Evolutionary conservation across 2,888 invertebrate species (phyloP).

Genomic region (Leucophenga maculata): DNA sequence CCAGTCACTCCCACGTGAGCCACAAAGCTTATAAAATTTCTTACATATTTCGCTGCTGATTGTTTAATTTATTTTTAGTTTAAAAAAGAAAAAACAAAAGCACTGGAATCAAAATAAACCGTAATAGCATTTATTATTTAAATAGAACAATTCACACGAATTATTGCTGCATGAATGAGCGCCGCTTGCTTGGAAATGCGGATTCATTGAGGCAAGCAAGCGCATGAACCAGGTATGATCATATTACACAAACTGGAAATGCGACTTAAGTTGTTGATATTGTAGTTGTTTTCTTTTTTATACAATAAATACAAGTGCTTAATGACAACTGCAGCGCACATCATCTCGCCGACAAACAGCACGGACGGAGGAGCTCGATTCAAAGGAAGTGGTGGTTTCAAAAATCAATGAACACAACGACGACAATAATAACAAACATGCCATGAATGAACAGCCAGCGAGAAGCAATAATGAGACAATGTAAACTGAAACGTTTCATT

Average conservation of each 20-base stretch:
- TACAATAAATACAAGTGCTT: neutral
- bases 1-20: neutral
- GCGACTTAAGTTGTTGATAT: neutral
- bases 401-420: conserved; percentile 1
- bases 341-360: neutral
- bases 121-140: neutral
- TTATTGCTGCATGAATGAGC: conserved; percentile 9
- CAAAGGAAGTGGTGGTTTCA: neutral
- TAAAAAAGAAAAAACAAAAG: neutral
- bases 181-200: neutral
- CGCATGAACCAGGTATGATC: neutral
- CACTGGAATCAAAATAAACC: neutral
- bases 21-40: neutral
- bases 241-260: conserved; percentile 21
- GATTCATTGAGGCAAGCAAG: neutral
- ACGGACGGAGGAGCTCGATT: neutral
- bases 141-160: conserved; percentile 5
- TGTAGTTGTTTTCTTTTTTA: conserved; percentile 1
- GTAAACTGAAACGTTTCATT: neutral
- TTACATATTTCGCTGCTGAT: neutral
- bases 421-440: neutral
- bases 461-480: neutral
- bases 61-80: conserved; percentile 11
- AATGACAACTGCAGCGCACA: neutral
- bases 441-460: neutral